Evolutionary conservation across 2,797 vertebrate genomes (phyloP), one percentile per base, ranked within the genome.

Genomic region (Halcyon badia): DNA sequence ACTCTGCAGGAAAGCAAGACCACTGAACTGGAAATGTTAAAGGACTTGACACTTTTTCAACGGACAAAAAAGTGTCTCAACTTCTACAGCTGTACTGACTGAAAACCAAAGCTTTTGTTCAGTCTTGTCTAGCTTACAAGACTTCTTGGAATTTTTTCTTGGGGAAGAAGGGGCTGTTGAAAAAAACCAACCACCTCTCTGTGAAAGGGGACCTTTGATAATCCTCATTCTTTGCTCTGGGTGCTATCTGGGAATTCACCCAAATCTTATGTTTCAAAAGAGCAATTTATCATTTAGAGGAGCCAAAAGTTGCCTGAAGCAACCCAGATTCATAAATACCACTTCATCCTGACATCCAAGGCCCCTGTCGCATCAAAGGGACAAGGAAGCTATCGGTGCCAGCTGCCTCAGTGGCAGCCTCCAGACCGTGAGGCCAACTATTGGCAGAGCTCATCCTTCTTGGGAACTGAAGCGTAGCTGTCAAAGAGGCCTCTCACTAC

Each of bases 191-290:
- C 64, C 95, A 83, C 92, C 90, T 91, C 81, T 93, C 64, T 61
- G 49, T 92, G 75, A 96, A 92, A 93, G 42, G 9, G 14, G 31
- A 91, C 78, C 80, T 97, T 94, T 94, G 88, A 91, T 87, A 96
- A 95, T 77, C 48, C 37, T 73, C 83, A 66, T 69, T 92, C 58
- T 83, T 85, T 90, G 49, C 69, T 85, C 57, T 90, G 75, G 71
- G 46, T 93, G 52, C 83, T 96, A 87, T 94, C 95, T 94, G 96
- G 94, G 93, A 96, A 96, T 58, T 87, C 90, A 95, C 60, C 70
- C 96, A 96, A 94, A 84, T 81, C 33, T 81, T 71, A 24, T n/a
- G 28, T 89, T 94, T 93, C 86, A 91, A 94, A 96, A 85, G 90
- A 89, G 75, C 65, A 62, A 81, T 94, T 93, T 96, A 69, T 94